Base-by-base conservation (phyloP, 2,113 vertebrate species). In the Poecilia latipinna region DNA sequence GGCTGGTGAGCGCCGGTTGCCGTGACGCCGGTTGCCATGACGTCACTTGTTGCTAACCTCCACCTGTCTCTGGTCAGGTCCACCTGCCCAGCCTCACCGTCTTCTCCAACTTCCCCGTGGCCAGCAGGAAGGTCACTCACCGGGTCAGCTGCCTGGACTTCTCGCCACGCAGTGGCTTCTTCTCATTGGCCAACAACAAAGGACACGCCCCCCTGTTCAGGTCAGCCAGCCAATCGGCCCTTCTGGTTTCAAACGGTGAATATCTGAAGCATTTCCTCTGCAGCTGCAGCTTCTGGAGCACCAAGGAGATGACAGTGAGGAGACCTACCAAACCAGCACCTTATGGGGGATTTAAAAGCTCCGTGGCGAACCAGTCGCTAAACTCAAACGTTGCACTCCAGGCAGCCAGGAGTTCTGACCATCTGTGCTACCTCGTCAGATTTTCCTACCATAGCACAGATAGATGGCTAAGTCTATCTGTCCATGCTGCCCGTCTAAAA, bases 121-220 rank as follows among this genome's bases (percentile, higher is more conserved):
- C 94, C 4, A 96, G 94, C 70, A 95, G 78, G 75, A 98, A 96
- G 89, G 44, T 80, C 0, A 83, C 96, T 39, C 93, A 94, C 77
- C 93, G 94, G 3, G 57, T 94, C 32, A 92, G 92, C 0, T 95
- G 95, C 68, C 85, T 99, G 86, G 96, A 96, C 90, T 99, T 99
- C 92, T 99, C 97, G n/a, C 97, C 97, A 0, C 91, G 95, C 92
- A 95, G 97, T 70, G 98, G 96, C 12, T 99, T 96, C 92, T 97
- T 97, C 93, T 97, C 96, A 42, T 78, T 99, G 90, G 97, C 95
- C 39, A 98, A 97, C 84, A 96, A 97, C 88, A 97, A 95, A 89
- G 97, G 97, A 80, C 93, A 93, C 73, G 97, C 97, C 69, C 92
- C 97, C 28, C 89, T 99, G 29, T 98, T 95, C 88, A 96, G 98